These are phyloP conservation scores for Drosophila nasuta DNA, from an alignment of 1,140 invertebrate species.

Conservation along the genomic window DNA sequence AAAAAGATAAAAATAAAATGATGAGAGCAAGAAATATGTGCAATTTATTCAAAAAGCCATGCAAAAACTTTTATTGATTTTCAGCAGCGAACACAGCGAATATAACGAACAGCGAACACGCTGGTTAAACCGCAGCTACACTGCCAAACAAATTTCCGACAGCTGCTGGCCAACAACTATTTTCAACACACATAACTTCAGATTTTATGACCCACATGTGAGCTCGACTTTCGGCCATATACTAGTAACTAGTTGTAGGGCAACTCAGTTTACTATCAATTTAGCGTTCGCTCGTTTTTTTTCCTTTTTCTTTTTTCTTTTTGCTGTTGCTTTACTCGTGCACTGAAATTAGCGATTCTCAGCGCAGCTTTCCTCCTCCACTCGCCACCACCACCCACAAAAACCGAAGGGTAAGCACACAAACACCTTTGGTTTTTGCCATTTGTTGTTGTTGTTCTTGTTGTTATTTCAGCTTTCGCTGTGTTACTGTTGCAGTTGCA, in stretches of 20 bases:
- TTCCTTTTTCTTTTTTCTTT: neutral
- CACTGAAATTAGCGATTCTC: conserved; percentile 67
- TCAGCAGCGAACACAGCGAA: conserved; percentile 30
- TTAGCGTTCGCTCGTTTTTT: conserved; percentile 33
- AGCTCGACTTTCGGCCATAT: conserved; percentile 29
- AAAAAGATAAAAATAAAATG: neutral
- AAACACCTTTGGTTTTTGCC: conserved; percentile 37
- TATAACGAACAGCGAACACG: conserved; percentile 48
- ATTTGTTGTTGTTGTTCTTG: neutral
- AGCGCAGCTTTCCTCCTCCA: neutral
- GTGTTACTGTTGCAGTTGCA: conserved; percentile 9
- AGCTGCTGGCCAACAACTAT: conserved; percentile 46
- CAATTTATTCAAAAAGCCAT: conserved; percentile 51
- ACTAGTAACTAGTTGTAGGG: neutral
- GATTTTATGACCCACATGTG: conserved; percentile 81
- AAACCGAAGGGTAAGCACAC: conserved; percentile 23
- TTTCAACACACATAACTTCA: conserved; percentile 78
- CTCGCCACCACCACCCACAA: neutral
- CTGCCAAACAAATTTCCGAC: conserved; percentile 70
- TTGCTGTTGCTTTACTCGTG: conserved; percentile 23
- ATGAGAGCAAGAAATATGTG: conserved; percentile 13
- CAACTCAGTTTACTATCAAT: conserved; percentile 71
- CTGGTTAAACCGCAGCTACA: conserved; percentile 63
- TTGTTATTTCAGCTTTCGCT: too few species aligned
- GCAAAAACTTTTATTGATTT: conserved; percentile 62